phyloP scores from a whole-genome alignment of 2,797 vertebrate species.

The Gallinago solitaria region DNA sequence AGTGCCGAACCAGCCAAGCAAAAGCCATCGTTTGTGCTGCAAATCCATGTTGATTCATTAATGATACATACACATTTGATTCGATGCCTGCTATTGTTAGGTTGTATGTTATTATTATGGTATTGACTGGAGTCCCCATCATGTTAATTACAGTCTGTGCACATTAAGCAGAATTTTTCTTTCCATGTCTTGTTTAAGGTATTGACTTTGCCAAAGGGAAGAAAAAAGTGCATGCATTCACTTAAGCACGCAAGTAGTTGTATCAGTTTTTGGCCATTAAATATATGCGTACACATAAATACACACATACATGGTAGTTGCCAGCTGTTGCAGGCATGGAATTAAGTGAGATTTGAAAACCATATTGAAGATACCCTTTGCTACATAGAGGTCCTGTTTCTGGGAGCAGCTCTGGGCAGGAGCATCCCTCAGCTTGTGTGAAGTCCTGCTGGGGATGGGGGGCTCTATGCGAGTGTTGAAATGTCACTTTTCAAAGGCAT shows the following conservation, averaged over 20 bases:
- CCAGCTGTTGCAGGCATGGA: background rate
- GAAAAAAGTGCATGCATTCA: background rate
- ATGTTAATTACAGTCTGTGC: background rate
- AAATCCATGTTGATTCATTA: background rate
- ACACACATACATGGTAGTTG: rapidly evolving
- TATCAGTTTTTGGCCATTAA: background rate
- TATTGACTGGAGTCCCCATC: background rate
- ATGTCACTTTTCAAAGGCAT: background rate
- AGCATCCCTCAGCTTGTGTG: background rate
- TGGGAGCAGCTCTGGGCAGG: background rate
- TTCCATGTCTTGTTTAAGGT: background rate
- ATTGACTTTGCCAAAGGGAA: slow-evolving; percentile 30
- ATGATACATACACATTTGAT: background rate
- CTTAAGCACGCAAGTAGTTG: background rate
- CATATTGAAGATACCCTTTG: background rate
- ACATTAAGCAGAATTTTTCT: background rate
- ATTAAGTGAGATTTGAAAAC: background rate
- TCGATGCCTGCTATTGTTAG: background rate
- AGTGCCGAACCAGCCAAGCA: background rate
- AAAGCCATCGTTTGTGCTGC: background rate
- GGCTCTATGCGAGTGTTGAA: background rate
- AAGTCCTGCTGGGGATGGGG: background rate
- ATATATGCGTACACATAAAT: background rate
- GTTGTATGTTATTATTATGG: background rate
- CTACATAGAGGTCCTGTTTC: background rate